These are phyloP conservation scores for Apoda limacodes DNA, from an alignment of 2,888 invertebrate genomes.

Conservation along the genomic window DNA sequence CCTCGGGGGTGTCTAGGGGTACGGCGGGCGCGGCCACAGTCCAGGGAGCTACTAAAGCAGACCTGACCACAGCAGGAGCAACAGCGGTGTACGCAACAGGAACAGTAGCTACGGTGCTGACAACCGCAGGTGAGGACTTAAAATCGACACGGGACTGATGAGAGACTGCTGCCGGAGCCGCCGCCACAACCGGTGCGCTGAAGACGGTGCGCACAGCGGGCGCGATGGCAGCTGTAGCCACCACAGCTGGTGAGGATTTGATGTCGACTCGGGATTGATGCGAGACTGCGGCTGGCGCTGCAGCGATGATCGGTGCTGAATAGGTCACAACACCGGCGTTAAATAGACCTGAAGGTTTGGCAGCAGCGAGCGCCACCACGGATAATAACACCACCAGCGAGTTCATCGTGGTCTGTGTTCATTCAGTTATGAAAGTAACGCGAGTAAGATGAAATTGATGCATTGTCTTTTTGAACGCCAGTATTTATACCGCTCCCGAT, in stretches of 20 bases:
- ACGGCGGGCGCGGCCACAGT: slow-evolving; percentile 31
- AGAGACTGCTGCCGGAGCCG: slow-evolving; percentile 37
- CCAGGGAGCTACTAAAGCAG: slow-evolving; percentile 11
- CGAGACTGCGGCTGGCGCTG: slow-evolving; percentile 15
- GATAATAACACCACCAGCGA: slow-evolving; percentile 75
- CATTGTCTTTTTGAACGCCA: too few relatives aligned
- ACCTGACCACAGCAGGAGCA: slow-evolving; percentile 10
- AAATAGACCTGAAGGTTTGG: slow-evolving; percentile 34
- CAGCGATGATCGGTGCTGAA: too few relatives aligned
- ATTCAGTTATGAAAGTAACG: slow-evolving; percentile 54
- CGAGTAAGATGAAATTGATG: slow-evolving; percentile 52
- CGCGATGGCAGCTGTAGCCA: slow-evolving; percentile 6
- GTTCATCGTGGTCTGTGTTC: slow-evolving; percentile 72
- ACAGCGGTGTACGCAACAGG: slow-evolving; percentile 23
- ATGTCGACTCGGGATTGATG: slow-evolving; percentile 19
- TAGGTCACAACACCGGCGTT: slow-evolving; percentile 20
- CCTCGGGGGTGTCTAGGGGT: slow-evolving; percentile 50
- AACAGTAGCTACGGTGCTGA: slow-evolving; percentile 32
- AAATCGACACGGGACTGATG: slow-evolving; percentile 48
- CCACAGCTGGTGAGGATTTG: slow-evolving; percentile 19
- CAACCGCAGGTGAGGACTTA: slow-evolving; percentile 44
- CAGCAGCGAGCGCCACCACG: slow-evolving; percentile 58
- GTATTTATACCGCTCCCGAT: too few relatives aligned
- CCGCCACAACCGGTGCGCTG: too few relatives aligned
- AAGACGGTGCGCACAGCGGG: slow-evolving; percentile 20